phyloP scores from a whole-genome alignment of 2,113 vertebrate species.

The Oncorhynchus nerka region DNA sequence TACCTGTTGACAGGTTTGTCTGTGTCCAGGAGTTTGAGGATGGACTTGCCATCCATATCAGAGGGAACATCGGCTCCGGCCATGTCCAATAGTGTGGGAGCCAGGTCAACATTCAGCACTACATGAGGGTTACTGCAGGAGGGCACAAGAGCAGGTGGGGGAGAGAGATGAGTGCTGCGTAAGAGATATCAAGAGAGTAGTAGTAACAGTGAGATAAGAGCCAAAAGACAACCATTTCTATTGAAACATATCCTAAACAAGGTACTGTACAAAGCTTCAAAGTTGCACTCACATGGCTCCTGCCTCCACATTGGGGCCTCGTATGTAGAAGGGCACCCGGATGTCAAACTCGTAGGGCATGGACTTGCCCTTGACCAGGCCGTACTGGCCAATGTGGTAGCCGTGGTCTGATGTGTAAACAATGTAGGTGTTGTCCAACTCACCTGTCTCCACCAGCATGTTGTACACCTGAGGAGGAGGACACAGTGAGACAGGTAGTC shows the following conservation, averaged over 20 bases:
- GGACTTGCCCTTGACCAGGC: constrained; percentile 96
- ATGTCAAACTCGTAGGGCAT: constrained; percentile 99
- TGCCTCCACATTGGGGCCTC: constrained; percentile 92
- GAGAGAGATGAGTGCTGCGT: background rate
- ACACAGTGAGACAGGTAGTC: constrained; percentile 1
- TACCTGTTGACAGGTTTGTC: constrained; percentile 90
- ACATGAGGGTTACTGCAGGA: constrained; percentile 86
- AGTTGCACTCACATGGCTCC: constrained; percentile 83
- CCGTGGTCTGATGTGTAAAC: constrained; percentile 97
- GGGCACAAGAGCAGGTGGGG: background rate
- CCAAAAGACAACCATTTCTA: too few relatives aligned
- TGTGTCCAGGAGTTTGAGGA: constrained; percentile 89
- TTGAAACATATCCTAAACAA: too few relatives aligned
- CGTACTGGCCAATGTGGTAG: constrained; percentile 97
- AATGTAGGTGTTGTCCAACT: constrained; percentile 93
- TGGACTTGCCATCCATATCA: constrained; percentile 97
- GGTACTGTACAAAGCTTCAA: background rate
- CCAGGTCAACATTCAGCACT: constrained; percentile 93
- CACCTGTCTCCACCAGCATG: constrained; percentile 86
- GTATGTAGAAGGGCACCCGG: constrained; percentile 91
- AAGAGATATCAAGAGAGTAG: background rate
- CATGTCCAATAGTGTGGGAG: constrained; percentile 96
- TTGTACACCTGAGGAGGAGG: constrained; percentile 81
- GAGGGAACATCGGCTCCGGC: constrained; percentile 89
- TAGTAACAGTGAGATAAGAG: too few relatives aligned